Percentiles rank a stretch among this genome's conserved stretches.
phyloP scores from a whole-genome alignment of 2,797 vertebrate genomes.

The Ctenopoma multispine region DNA sequence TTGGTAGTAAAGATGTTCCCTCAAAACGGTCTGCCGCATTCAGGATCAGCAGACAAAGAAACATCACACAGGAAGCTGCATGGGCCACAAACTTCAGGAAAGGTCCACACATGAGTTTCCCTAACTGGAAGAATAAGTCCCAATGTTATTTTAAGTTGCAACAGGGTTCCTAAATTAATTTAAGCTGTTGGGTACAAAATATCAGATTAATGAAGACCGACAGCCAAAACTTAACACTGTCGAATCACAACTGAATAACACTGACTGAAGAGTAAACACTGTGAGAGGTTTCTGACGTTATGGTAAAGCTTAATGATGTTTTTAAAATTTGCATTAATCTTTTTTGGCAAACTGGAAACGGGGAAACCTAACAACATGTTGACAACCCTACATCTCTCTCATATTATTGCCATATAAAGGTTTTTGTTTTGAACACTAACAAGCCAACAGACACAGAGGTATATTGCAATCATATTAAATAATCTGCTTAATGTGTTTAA shows the following conservation, averaged over 20 bases:
- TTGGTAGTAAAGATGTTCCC: slow-evolving; percentile 92
- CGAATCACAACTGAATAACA: too few relatives aligned
- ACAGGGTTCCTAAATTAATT: not conserved
- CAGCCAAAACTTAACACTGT: not conserved
- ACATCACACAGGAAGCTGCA: slow-evolving; percentile 94
- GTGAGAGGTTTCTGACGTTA: too few relatives aligned
- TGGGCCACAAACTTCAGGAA: slow-evolving; percentile 98
- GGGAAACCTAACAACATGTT: too few relatives aligned
- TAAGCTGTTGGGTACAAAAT: not conserved
- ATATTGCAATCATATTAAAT: too few relatives aligned
- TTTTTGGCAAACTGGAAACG: too few relatives aligned
- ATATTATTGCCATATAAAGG: too few relatives aligned
- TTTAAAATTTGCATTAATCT: too few relatives aligned
- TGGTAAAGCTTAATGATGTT: too few relatives aligned
- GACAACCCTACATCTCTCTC: too few relatives aligned
- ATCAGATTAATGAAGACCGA: not conserved
- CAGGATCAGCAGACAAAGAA: slow-evolving; percentile 94
- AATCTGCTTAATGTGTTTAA: not conserved
- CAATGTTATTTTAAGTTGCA: not conserved
- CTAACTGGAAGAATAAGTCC: slow-evolving; percentile 82
- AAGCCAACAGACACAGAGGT: not conserved
- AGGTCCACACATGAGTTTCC: slow-evolving; percentile 92
- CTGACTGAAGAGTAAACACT: too few relatives aligned
- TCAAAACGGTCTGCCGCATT: slow-evolving; percentile 95
- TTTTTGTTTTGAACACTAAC: too few relatives aligned